Percentiles rank a stretch among this genome's conserved stretches.
Conservation (phyloP, 2,888 invertebrate genomes). For the Fragum sueziense region DNA sequence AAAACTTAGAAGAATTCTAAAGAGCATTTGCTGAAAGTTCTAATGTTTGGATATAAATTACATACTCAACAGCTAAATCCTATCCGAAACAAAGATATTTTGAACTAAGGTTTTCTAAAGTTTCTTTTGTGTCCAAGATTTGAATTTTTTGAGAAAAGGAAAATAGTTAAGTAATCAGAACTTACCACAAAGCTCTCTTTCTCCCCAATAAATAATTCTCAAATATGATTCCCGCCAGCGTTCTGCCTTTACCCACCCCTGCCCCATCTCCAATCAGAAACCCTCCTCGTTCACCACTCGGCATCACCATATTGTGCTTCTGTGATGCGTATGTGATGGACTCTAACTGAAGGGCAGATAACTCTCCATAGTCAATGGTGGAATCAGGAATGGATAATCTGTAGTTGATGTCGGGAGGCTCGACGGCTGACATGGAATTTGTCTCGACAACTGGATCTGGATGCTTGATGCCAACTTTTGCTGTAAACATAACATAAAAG, state of each 20-base stretch:
- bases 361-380: constrained; percentile 91
- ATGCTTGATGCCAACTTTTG: constrained; percentile 96
- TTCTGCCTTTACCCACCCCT: constrained; percentile 86
- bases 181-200: constrained; percentile 95
- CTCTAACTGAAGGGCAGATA: constrained; percentile 98
- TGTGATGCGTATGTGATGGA: constrained; percentile 98
- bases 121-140: too few relatives aligned
- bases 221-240: constrained; percentile 98
- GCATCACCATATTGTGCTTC: constrained; percentile 94
- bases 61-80: too few relatives aligned
- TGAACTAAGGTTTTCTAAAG: too few relatives aligned
- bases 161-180: not conserved
- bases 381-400: constrained; percentile 86
- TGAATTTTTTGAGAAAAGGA: not conserved
- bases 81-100: too few relatives aligned
- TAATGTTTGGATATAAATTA: too few relatives aligned
- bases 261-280: constrained; percentile 99
- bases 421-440: constrained; percentile 97
- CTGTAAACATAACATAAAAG: too few relatives aligned
- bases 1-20: too few relatives aligned
- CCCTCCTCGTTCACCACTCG: constrained; percentile 95
- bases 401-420: constrained; percentile 96
- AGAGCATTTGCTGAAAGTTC: too few relatives aligned
- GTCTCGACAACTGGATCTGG: constrained; percentile 99
- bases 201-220: constrained; percentile 97